Percentiles rank a stretch among this genome's conserved stretches.
phyloP scores from a whole-genome alignment of 2,797 vertebrate species.

The Perodicticus potto region DNA sequence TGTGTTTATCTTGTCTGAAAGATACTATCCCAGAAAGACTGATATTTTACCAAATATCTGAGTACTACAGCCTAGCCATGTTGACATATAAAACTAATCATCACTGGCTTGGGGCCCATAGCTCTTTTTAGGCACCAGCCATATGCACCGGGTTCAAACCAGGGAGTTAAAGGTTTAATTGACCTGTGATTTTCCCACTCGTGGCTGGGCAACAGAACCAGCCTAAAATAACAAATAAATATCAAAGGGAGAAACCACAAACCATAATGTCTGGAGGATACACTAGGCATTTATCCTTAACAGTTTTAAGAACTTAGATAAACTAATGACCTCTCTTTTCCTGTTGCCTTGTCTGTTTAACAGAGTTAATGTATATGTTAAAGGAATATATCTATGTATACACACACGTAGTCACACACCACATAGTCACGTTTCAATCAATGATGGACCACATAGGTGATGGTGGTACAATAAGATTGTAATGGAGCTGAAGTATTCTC shows the following conservation, averaged over 20 bases:
- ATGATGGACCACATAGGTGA: too few species aligned
- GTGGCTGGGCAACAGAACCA: too few species aligned
- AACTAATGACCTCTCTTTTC: background rate
- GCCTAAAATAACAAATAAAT: background rate
- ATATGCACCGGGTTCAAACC: too few species aligned
- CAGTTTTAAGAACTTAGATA: background rate
- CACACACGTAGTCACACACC: background rate
- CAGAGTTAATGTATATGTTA: background rate
- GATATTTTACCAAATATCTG: constrained; percentile 14
- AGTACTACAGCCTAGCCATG: background rate
- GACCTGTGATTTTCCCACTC: too few species aligned
- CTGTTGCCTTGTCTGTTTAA: background rate
- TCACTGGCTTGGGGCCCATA: too few species aligned
- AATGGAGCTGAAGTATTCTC: background rate
- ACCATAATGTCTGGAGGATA: background rate
- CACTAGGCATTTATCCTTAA: background rate
- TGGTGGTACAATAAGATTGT: background rate
- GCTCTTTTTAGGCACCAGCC: too few species aligned
- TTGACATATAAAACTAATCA: too few species aligned
- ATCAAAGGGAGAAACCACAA: background rate
- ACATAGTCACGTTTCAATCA: background rate
- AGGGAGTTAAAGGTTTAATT: too few species aligned
- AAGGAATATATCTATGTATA: background rate
- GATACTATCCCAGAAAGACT: background rate
- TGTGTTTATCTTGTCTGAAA: background rate